These are phyloP conservation scores for Myocastor coypus DNA, from an alignment of 2,113 vertebrate genomes.

Conservation along the genomic window DNA sequence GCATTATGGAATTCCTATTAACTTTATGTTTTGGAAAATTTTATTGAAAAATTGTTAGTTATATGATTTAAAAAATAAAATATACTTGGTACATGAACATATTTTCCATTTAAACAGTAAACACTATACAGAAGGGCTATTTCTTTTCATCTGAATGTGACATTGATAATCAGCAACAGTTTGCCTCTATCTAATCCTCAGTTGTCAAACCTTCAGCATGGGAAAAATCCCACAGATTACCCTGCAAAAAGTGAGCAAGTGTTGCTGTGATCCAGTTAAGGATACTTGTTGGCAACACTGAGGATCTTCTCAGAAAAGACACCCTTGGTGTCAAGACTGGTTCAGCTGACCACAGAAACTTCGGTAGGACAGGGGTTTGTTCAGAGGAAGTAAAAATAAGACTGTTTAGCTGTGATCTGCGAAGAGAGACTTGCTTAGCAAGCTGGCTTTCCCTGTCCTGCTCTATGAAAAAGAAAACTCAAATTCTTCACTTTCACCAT, in stretches of 20 bases:
- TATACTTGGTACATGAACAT: not conserved
- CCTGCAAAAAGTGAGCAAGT: not conserved
- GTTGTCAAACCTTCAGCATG: not conserved
- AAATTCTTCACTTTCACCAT: not conserved
- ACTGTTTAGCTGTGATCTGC: not conserved
- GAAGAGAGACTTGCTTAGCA: not conserved
- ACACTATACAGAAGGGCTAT: not conserved
- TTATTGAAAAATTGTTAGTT: not conserved
- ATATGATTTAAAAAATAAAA: not conserved
- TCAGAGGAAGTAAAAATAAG: not conserved
- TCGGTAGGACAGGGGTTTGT: not conserved
- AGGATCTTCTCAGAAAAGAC: not conserved
- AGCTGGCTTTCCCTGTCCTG: not conserved
- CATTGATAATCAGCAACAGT: not conserved
- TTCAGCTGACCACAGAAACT: not conserved
- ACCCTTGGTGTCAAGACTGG: not conserved
- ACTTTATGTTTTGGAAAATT: not conserved
- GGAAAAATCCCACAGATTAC: not conserved
- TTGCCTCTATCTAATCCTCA: not conserved
- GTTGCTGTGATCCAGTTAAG: not conserved
- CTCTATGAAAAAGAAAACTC: not conserved
- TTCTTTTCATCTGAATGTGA: not conserved
- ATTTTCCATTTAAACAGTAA: slow-evolving; percentile 14
- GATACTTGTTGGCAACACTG: not conserved
- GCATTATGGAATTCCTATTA: not conserved